phyloP scores from a whole-genome alignment of 2,888 invertebrate species.

The Tetrapedia diversipes region DNA sequence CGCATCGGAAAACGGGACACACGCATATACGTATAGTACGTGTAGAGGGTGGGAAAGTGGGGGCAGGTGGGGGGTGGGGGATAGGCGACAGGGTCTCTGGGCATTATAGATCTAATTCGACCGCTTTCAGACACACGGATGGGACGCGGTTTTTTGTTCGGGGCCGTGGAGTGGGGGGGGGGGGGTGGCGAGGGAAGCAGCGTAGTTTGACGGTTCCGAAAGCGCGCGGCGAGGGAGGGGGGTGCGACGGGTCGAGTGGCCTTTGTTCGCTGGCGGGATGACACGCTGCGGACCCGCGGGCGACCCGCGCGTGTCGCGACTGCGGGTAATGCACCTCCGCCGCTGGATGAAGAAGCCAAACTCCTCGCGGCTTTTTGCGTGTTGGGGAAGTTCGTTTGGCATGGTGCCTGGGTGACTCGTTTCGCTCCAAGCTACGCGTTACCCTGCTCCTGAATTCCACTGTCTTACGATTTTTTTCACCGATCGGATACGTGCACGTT shows the following conservation, averaged over 20 bases:
- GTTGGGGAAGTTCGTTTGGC: slow-evolving; percentile 24
- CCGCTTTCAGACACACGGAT: slow-evolving; percentile 50
- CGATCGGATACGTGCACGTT: no score
- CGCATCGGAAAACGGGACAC: slow-evolving; percentile 52
- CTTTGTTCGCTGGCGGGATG: slow-evolving; percentile 72
- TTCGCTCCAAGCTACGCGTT: not conserved
- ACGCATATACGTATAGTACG: no score
- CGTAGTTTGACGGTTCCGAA: slow-evolving; percentile 70
- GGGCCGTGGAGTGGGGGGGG: not conserved
- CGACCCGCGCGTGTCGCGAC: slow-evolving; percentile 12
- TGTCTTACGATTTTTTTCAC: no score
- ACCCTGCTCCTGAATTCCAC: no score
- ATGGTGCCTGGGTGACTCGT: slow-evolving; percentile 4
- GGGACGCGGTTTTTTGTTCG: slow-evolving; percentile 48
- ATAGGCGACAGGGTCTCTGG: not conserved
- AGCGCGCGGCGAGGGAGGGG: slow-evolving; percentile 63
- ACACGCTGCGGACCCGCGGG: slow-evolving; percentile 46
- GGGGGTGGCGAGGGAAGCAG: not conserved
- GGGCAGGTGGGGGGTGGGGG: not conserved
- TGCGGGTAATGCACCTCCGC: slow-evolving; percentile 22
- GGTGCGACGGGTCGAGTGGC: slow-evolving; percentile 68
- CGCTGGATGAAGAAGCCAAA: slow-evolving; percentile 12
- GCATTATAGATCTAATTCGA: slow-evolving; percentile 60
- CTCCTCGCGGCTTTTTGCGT: slow-evolving; percentile 29
- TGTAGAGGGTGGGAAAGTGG: not conserved